phyloP scores from a whole-genome alignment of 2,113 vertebrate genomes.

The Manacus vitellinus region DNA sequence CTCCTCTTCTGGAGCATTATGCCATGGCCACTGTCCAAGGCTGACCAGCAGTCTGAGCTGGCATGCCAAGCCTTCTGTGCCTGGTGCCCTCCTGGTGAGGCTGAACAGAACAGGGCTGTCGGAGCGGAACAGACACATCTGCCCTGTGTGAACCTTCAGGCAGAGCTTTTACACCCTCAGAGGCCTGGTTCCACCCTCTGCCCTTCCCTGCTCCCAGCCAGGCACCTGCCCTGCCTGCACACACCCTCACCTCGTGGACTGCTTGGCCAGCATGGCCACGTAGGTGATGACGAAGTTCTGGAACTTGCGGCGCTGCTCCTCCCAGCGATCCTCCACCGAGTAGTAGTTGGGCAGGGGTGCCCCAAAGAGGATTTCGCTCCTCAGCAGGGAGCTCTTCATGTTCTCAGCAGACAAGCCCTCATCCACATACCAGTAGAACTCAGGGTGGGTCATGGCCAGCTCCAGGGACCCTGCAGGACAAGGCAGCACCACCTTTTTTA shows the following conservation, averaged over 20 bases:
- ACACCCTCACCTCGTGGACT: slow-evolving; percentile 88
- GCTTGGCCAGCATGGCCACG: slow-evolving; percentile 87
- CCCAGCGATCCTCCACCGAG: slow-evolving; percentile 89
- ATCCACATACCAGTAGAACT: slow-evolving; percentile 98
- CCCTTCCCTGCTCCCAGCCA: not conserved
- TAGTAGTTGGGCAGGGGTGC: slow-evolving; percentile 91
- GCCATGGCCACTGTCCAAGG: fast-evolving
- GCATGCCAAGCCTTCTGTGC: not conserved
- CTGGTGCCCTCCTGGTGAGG: not conserved
- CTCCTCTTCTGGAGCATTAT: not conserved
- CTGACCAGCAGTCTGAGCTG: not conserved
- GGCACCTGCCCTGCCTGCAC: not conserved
- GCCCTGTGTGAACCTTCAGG: not conserved
- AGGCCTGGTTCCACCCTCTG: not conserved
- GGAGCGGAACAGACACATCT: fast-evolving
- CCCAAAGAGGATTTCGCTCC: slow-evolving; percentile 94
- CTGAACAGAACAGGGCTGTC: not conserved
- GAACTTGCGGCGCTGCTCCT: slow-evolving; percentile 90
- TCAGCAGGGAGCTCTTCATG: slow-evolving; percentile 89
- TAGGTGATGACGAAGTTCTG: slow-evolving; percentile 94
- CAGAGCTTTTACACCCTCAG: not conserved
- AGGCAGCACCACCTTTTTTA: not conserved
- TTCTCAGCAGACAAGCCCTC: slow-evolving; percentile 88
- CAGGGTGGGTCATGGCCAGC: slow-evolving; percentile 95
- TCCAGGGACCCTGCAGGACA: slow-evolving; percentile 84